Percentiles rank a stretch among this genome's conserved stretches.
Evolutionary conservation across 2,113 vertebrate species (phyloP).

Genomic region (Syngnathoides biaculeatus): DNA sequence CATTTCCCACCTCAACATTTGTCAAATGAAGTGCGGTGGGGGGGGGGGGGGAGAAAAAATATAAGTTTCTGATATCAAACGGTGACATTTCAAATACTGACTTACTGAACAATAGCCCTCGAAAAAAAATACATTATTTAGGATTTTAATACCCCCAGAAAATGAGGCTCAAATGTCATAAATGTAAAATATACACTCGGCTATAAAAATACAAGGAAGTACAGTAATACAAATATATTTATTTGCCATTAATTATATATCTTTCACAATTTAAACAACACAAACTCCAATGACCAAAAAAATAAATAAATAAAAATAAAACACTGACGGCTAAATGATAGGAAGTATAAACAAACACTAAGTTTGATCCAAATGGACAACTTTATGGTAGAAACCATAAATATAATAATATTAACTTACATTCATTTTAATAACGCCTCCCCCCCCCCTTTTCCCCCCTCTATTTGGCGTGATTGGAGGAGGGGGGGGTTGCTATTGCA

Average conservation of each 20-base stretch:
- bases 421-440: conserved; percentile 67
- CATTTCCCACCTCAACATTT: too few relatives aligned
- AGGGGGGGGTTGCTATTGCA: conserved; percentile 59
- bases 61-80: conserved; percentile 62
- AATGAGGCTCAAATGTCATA: conserved; percentile 64
- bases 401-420: conserved; percentile 64
- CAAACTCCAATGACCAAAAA: conserved; percentile 69
- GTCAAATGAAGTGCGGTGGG: conserved; percentile 49
- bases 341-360: conserved; percentile 63
- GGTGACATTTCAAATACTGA: conserved; percentile 69
- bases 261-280: conserved; percentile 77
- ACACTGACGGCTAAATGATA: conserved; percentile 72
- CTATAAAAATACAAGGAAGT: conserved; percentile 83
- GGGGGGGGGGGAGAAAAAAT: too few relatives aligned
- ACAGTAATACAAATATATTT: conserved; percentile 82
- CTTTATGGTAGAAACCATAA: conserved; percentile 64
- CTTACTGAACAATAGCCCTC: conserved; percentile 67
- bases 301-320: too few relatives aligned
- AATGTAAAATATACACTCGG: conserved; percentile 72
- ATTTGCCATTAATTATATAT: conserved; percentile 77
- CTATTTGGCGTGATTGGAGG: conserved; percentile 46
- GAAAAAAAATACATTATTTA: conserved; percentile 64
- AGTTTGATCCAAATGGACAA: conserved; percentile 68
- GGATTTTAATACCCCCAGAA: conserved; percentile 66
- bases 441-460: conserved; percentile 16